Evolutionary conservation across 2,888 invertebrate species (phyloP).

Genomic region (Laothoe populi): DNA sequence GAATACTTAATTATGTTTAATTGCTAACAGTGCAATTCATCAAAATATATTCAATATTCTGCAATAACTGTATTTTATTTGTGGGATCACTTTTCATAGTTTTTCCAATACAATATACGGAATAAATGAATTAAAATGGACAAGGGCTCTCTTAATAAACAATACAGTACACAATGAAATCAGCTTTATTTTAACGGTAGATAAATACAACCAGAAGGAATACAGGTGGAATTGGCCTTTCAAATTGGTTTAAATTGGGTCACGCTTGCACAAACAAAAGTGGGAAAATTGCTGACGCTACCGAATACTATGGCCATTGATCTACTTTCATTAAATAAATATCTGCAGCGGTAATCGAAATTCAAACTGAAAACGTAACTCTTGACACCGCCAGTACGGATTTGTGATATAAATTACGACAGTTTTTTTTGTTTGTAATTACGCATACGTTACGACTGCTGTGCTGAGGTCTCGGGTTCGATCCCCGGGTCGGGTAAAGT

Average conservation of each 20-base stretch:
- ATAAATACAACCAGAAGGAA: conserved; percentile 75
- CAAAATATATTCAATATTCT: background rate
- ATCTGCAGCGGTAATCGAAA: conserved; percentile 39
- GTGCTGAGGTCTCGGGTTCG: no score
- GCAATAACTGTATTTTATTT: background rate
- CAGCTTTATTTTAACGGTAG: conserved; percentile 68
- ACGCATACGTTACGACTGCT: no score
- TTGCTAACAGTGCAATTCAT: no score
- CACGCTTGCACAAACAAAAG: conserved; percentile 74
- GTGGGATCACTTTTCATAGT: background rate
- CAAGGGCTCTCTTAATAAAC: conserved; percentile 40
- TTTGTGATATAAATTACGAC: background rate
- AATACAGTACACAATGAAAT: conserved; percentile 58
- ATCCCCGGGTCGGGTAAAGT: no score
- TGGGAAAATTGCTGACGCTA: conserved; percentile 63
- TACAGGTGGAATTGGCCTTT: conserved; percentile 76
- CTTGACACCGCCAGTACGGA: background rate
- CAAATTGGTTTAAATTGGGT: conserved; percentile 78
- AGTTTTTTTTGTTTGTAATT: background rate
- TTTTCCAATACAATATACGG: background rate
- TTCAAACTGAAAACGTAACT: background rate
- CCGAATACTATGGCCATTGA: conserved; percentile 55
- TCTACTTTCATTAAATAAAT: conserved; percentile 58
- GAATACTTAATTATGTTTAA: background rate
- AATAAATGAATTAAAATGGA: conserved; percentile 21